These are phyloP conservation scores for Enteromius mattozi DNA, from an alignment of 2,797 vertebrate species.

Conservation along the genomic window DNA sequence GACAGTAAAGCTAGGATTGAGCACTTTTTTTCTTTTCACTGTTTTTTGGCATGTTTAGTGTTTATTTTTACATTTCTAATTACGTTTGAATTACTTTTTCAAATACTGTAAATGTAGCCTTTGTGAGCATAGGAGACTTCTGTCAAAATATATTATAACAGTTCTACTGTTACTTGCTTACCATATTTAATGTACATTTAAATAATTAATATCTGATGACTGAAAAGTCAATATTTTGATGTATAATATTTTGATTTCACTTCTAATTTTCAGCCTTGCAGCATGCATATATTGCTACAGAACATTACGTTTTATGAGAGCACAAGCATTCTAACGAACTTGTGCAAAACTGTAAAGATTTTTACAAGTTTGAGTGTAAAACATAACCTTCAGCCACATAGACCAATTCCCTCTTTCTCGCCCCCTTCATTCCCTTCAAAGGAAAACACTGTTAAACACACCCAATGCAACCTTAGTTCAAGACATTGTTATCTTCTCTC, in stretches of 20 bases:
- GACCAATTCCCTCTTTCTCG: conserved; percentile 18
- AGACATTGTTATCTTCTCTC: conserved; percentile 20
- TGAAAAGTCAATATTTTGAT: no score
- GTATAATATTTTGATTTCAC: background rate
- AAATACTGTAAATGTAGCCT: no score
- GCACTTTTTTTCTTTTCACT: no score
- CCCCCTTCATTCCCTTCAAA: conserved; percentile 46
- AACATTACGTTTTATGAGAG: conserved; percentile 4
- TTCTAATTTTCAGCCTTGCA: background rate
- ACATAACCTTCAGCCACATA: conserved; percentile 5
- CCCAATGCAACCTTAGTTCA: conserved; percentile 9
- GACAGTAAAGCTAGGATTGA: no score
- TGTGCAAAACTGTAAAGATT: conserved; percentile 8
- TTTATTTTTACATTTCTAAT: no score
- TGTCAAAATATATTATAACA: no score
- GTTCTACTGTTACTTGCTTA: no score
- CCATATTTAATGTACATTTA: no score
- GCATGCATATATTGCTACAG: background rate
- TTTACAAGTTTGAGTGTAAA: conserved; percentile 20
- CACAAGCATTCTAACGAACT: background rate
- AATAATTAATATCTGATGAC: no score
- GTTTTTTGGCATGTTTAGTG: no score
- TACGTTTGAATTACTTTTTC: no score
- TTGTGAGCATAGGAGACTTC: no score
- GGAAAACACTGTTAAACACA: conserved; percentile 24